Evolutionary conservation across 2,797 vertebrate genomes (phyloP), one percentile per base, ranked within the genome.

Genomic region (Sebastolobus alascanus): DNA sequence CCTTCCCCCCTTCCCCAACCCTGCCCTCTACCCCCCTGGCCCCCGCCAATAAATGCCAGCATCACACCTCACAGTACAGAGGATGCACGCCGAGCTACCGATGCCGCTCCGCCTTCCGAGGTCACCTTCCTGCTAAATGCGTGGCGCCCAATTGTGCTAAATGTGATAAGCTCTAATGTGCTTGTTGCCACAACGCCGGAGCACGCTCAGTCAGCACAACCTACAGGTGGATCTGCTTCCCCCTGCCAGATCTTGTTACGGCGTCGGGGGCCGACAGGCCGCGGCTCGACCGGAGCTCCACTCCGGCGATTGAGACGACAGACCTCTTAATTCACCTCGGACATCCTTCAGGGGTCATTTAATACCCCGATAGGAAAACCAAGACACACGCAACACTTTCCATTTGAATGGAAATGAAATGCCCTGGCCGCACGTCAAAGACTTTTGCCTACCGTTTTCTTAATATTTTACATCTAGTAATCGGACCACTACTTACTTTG

Each of bases 41-140:
- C 90, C 90, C 84, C 83, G 89, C 93, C 94, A 93, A 93, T 94
- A 95, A 95, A 94, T 93, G 94, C 92, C 92, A 93, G 87, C 89
- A 86, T 94, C 93, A 92, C 94, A 95, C 93, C 91, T 94, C 90
- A 35, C 54, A 80, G 85, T 29, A 43, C 27, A 43, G 83, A 80
- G 84, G 83, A 87, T 86, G 63, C 84, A 80, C 82, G 25, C 71
- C 5, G 75, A 61, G 81, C 76, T 77, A 73, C 89, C 27, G 63
- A 78, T 76, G 83, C 81, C 60, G 71, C 85, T 84, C 73, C 37
- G 20, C 64, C 25, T 25, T 25, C 25, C n/a, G 90, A 90, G 94
- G 95, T 94, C 93, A 94, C 93, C 93, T 94, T 95, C 92, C 89
- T 84, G 92, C 92, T 92, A 93, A 94, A 92, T 1, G 82, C 84